Base-by-base conservation (phyloP, 2,113 vertebrate species). In the Danio rerio region DNA sequence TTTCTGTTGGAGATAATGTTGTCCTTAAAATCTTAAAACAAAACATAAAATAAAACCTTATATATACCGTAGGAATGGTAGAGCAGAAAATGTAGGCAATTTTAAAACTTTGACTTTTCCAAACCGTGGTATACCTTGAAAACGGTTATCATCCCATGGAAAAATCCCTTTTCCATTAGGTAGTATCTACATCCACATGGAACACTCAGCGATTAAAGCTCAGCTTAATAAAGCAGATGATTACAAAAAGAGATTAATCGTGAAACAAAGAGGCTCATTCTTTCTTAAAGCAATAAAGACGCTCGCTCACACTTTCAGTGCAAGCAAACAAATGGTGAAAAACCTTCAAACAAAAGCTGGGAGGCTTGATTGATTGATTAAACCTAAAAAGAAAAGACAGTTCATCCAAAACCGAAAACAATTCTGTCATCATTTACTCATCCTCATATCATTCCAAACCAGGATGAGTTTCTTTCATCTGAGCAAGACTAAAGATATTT, bases 151-250 rank as follows among this genome's bases (percentile, higher is more conserved):
- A 3, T 31, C 31, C 31, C 31, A 31, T 31, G 68, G 59, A 80
- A 80, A 81, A 79, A 43, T 20, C 82, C 76, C 47, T 18, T 58
- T 80, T 71, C 62, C 16, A 15, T 63, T 81, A 52, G 52, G 42
- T 11, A 31, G 21, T 43, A 56, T 15, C 13, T 71, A 31, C 9
- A 50, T 42, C 21, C 65, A 58, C 45, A 59, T 61, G n/a, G n/a
- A 76, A 56, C 72, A 58, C 16, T 58, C 10, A 76, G 42, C 1
- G 0, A 31, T 31, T 31, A 31, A 31, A 31, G 31, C 31, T 31
- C 15, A 16, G 47, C 50, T 81, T 21, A 55, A 45, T 55, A 45
- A 53, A 53, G 20, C 55, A 81, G 53, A 52, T 56, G 71, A 82
- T 82, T 75, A 55, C 50, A 65, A 56, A 75, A 83, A 70, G 56